Evolutionary conservation across 2,888 invertebrate genomes (phyloP), one percentile per base, ranked within the genome.

Genomic region (Brachypterus glaber): DNA sequence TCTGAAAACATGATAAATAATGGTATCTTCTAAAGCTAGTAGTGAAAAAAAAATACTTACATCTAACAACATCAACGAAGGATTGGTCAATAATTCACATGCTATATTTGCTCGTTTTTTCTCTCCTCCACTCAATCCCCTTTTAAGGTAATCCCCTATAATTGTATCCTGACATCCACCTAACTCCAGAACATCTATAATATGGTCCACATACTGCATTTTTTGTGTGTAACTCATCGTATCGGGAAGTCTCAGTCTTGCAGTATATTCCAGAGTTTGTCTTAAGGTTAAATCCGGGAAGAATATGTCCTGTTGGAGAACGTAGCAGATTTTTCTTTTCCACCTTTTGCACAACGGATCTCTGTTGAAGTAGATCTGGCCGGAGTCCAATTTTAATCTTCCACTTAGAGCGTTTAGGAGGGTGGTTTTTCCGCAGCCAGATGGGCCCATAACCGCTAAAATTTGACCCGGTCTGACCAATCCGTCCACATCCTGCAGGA

Each of bases 21-120:
- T n/a, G n/a, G n/a, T n/a, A n/a, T n/a, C n/a, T n/a, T n/a, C n/a
- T n/a, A n/a, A n/a, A n/a, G n/a, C n/a, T n/a, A n/a, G n/a, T n/a
- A n/a, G n/a, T n/a, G n/a, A n/a, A n/a, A 14, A 35, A 27, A 12
- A 30, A n/a, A 14, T 44, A 70, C 79, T 79, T 67, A 83, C 86
- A 64, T 87, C 86, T 34, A 87, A 67, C 18, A 86, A 66, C 76
- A 87, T 79, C 26, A 87, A 64, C 37, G 81, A 76, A 21, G 86
- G 86, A 67, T 86, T 83, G 12, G 83, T 85, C 43, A 87, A 69
- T 48, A 87, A 68, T 64, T 87, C 86, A 60, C 84, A 85, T 36
- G 84, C 86, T 54, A 87, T 84, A 60, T 81, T 86, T 26, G 83
- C 82, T 53, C 86, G 67, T 59, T 86, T 87, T 69, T 83, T 86